phyloP scores from a whole-genome alignment of 2,797 vertebrate species.

The Malurus splendens region DNA sequence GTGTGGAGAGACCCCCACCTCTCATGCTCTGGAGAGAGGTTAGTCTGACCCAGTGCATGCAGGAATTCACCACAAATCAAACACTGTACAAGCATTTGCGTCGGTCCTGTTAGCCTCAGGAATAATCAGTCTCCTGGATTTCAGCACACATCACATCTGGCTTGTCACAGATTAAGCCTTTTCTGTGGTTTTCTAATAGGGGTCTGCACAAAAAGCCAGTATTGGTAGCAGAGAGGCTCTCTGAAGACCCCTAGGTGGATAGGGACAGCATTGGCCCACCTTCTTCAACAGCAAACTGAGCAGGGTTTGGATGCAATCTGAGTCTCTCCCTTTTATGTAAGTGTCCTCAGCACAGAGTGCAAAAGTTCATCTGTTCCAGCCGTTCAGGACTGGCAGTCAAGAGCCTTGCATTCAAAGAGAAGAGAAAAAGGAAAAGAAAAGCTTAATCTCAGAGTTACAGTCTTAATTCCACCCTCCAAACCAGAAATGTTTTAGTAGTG shows the following conservation, averaged over 20 bases:
- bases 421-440: neutral
- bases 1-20: neutral
- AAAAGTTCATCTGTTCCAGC: neutral
- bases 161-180: neutral
- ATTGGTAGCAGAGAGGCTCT: neutral
- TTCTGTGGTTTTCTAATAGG: neutral
- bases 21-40: neutral
- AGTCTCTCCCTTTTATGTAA: neutral
- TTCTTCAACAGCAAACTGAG: neutral
- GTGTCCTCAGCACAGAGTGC: neutral
- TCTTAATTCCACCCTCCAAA: neutral
- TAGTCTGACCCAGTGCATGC: accelerated
- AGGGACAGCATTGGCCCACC: neutral
- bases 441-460: neutral
- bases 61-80: neutral
- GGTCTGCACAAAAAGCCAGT: neutral
- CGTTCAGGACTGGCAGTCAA: neutral
- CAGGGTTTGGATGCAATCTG: neutral
- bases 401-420: neutral
- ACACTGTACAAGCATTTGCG: accelerated
- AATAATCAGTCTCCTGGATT: neutral
- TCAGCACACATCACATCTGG: neutral
- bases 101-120: neutral
- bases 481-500: neutral
- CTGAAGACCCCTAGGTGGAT: neutral